Evolutionary conservation across 2,888 invertebrate genomes (phyloP), one percentile per base, ranked within the genome.

Genomic region (Harpalus rubripes): DNA sequence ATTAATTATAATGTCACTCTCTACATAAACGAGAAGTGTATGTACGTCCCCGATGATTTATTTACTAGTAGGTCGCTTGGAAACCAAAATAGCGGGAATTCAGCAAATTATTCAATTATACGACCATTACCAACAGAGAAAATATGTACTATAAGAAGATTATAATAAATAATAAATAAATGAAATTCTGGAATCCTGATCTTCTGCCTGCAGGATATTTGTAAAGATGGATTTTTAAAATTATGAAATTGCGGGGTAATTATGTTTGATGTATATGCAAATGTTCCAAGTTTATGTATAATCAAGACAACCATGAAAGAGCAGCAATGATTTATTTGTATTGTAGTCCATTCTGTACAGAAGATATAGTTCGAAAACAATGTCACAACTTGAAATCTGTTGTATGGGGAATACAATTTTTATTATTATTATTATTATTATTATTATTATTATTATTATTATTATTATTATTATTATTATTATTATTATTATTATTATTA

Each of bases 1-100:
- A 81, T 81, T 65, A 65, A 81, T 81, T 81, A 81, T 81, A 52
- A 81, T 81, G 81, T 81, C 81, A 81, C 18, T 81, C 81, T 44
- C 22, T 52, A 32, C 81, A 81, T 81, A 81, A 81, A 52, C 81
- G 44, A 81, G 56, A 58, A 22, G 56, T 81, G 52, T 26, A 81
- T 68, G 26, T 81, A 41, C 65, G 7, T 61, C 3, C 15, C 61
- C 39, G 65, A 63, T 81, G 63, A 81, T 81, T 81, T 81, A 81
- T 81, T 22, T 81, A 79, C 39, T 59, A 32, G 68, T 68, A 26
- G 39, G 39, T 68, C 12, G 65, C n/a, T n/a, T 32, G 39, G 32
- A 68, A 15, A 32, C 68, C 68, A 39, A 68, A 68, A 32, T 32
- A 32, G 10, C 15, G 32, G 32, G 68, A 68, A 68, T 68, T 32